These are phyloP conservation scores for Sphaerophoria taeniata DNA, from an alignment of 2,888 invertebrate genomes.

Conservation along the genomic window DNA sequence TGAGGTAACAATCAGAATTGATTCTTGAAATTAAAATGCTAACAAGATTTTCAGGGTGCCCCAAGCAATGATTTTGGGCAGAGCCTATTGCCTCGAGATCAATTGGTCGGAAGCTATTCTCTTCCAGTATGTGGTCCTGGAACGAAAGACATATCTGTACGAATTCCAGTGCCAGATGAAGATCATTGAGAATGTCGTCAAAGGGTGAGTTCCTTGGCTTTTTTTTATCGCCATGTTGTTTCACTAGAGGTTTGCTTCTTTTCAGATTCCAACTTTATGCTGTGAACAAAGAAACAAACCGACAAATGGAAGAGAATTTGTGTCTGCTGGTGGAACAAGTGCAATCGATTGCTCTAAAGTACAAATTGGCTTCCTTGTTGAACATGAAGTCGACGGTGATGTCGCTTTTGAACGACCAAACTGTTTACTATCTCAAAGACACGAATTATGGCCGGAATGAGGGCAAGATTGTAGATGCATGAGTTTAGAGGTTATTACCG, in stretches of 20 bases:
- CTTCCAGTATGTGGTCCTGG: constrained; percentile 79
- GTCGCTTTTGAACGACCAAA: constrained; percentile 80
- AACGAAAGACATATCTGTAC: constrained; percentile 77
- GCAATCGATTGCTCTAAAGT: constrained; percentile 80
- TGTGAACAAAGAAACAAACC: constrained; percentile 75
- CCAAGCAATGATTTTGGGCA: constrained; percentile 81
- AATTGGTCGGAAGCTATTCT: constrained; percentile 82
- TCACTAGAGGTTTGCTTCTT: not conserved
- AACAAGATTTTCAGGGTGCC: constrained; percentile 78
- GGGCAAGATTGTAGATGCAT: constrained; percentile 77
- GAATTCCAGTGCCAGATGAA: constrained; percentile 80
- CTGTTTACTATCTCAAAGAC: constrained; percentile 81
- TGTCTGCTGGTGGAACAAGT: constrained; percentile 79
- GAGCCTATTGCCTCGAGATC: constrained; percentile 80
- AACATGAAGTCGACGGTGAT: constrained; percentile 80
- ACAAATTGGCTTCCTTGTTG: constrained; percentile 81
- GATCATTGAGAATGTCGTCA: constrained; percentile 81
- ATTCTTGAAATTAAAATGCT: not conserved
- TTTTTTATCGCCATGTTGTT: not conserved
- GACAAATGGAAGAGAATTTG: constrained; percentile 80
- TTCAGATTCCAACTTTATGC: constrained; percentile 77
- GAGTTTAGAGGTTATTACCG: constrained; percentile 53
- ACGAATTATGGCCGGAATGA: constrained; percentile 82
- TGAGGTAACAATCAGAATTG: constrained; percentile 77
- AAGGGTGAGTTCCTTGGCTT: constrained; percentile 77